Conservation (phyloP, 2,888 invertebrate species). For the Drosophila neoperkinsi region DNA sequence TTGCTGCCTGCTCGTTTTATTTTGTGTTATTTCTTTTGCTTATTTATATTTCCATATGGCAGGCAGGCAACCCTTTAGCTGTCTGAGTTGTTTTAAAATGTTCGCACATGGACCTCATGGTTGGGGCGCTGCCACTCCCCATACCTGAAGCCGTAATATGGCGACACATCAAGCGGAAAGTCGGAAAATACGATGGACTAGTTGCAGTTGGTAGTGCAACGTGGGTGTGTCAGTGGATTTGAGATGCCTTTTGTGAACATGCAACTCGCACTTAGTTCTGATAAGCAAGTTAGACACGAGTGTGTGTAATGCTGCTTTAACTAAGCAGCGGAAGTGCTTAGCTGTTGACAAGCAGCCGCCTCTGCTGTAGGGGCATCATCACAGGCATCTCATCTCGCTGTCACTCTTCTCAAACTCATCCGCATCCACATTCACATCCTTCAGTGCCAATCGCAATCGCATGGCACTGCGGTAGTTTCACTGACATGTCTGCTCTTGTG, state of each 20-base stretch:
- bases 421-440: conserved; percentile 17
- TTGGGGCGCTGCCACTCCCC: conserved; percentile 7
- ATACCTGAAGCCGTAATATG: conserved; percentile 37
- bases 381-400: conserved; percentile 15
- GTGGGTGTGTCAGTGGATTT: conserved; percentile 52
- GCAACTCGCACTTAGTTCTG: conserved; percentile 40
- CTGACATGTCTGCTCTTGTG: conserved; percentile 64
- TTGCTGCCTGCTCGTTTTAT: conserved; percentile 30
- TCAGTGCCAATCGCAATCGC: conserved; percentile 60
- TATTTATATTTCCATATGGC: conserved; percentile 41
- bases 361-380: conserved; percentile 7
- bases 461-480: conserved; percentile 39
- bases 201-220: conserved; percentile 19
- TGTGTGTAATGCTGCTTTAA: conserved; percentile 34
- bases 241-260: conserved; percentile 40
- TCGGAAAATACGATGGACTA: conserved; percentile 24
- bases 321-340: conserved; percentile 60
- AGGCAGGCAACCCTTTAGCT: conserved; percentile 38
- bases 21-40: conserved; percentile 21
- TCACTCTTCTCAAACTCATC: neutral
- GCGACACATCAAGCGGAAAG: conserved; percentile 30
- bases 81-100: conserved; percentile 57
- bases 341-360: conserved; percentile 35
- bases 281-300: conserved; percentile 29
- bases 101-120: conserved; percentile 27